phyloP scores from a whole-genome alignment of 2,888 invertebrate species.

The Tenthredo mesomela region DNA sequence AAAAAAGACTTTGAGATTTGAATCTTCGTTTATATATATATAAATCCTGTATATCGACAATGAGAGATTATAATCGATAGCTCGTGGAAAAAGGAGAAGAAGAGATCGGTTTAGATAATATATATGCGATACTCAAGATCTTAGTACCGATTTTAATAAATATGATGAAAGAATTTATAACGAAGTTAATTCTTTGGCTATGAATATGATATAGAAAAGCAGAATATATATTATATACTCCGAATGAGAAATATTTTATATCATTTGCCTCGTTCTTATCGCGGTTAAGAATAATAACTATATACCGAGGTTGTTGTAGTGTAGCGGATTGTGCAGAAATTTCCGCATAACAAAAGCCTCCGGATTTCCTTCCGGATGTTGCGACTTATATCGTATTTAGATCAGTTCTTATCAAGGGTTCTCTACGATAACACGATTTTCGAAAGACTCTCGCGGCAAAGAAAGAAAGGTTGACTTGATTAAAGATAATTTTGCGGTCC shows the following conservation, averaged over 20 bases:
- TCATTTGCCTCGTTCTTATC: neutral
- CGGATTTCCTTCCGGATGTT: conserved; percentile 23
- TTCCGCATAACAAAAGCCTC: neutral
- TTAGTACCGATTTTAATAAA: neutral
- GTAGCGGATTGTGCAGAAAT: neutral
- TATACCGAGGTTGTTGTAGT: neutral
- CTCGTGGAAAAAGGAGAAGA: neutral
- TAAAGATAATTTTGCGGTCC: too few relatives aligned
- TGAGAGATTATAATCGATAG: neutral
- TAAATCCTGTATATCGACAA: conserved; percentile 22
- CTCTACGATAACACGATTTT: neutral
- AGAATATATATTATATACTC: too few relatives aligned
- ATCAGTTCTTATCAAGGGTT: neutral
- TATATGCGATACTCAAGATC: too few relatives aligned
- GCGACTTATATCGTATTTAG: neutral
- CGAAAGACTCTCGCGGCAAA: neutral
- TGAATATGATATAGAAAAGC: neutral
- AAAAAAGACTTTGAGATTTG: neutral
- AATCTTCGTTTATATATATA: conserved; percentile 6
- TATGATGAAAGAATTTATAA: neutral
- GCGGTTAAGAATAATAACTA: neutral
- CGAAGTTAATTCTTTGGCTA: neutral
- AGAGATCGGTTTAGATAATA: too few relatives aligned
- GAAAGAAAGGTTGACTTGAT: too few relatives aligned
- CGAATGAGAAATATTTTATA: neutral